Evolutionary conservation across 2,797 vertebrate species (phyloP).

Genomic region (Orestias chungarensis): DNA sequence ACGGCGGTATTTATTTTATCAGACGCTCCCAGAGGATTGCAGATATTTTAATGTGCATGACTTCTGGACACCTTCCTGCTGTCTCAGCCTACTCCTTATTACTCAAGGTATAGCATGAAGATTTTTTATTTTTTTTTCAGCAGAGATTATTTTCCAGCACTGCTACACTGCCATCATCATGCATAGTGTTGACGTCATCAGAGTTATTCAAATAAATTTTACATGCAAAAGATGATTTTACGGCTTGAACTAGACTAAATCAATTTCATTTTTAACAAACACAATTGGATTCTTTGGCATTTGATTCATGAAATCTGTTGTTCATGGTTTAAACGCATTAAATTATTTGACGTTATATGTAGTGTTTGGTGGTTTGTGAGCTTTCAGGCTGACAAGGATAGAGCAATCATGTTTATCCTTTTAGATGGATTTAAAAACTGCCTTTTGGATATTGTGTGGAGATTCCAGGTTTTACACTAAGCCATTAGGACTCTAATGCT

Average conservation of each 20-base stretch:
- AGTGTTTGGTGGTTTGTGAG: slow-evolving; percentile 26
- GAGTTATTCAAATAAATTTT: slow-evolving; percentile 39
- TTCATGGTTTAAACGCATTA: slow-evolving; percentile 54
- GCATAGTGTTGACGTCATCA: slow-evolving; percentile 44
- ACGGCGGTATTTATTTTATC: slow-evolving; percentile 26
- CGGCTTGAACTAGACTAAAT: slow-evolving; percentile 44
- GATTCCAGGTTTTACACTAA: slow-evolving; percentile 6
- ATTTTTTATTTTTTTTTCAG: slow-evolving; percentile 23
- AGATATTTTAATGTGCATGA: slow-evolving; percentile 36
- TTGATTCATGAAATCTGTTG: slow-evolving; percentile 48
- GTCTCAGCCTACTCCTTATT: slow-evolving; percentile 50
- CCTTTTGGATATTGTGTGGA: slow-evolving; percentile 29
- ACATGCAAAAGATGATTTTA: slow-evolving; percentile 45
- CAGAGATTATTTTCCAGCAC: slow-evolving; percentile 54
- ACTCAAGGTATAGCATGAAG: slow-evolving; percentile 35
- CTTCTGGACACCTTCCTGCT: slow-evolving; percentile 41
- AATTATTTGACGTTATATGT: not conserved
- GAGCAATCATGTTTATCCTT: slow-evolving; percentile 42
- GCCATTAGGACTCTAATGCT: slow-evolving; percentile 23
- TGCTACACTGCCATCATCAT: slow-evolving; percentile 27
- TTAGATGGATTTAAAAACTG: slow-evolving; percentile 45
- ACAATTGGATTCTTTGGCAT: slow-evolving; percentile 34
- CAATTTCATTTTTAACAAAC: slow-evolving; percentile 38
- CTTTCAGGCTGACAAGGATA: slow-evolving; percentile 27
- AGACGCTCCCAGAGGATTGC: slow-evolving; percentile 41